Conservation (phyloP, 1,140 invertebrate species). For the Dryas iulia region DNA sequence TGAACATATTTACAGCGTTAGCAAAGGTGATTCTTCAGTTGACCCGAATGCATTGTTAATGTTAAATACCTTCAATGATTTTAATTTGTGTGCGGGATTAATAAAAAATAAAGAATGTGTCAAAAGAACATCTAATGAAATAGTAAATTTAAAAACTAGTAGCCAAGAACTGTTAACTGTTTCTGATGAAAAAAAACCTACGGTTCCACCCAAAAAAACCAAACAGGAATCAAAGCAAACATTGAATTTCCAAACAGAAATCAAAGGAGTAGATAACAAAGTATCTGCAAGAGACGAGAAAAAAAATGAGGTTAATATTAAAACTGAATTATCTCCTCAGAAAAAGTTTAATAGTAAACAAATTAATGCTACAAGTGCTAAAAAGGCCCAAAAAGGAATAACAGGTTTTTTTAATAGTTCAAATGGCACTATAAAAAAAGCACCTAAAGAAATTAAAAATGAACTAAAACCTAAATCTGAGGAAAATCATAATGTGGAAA, state of each 20-base stretch:
- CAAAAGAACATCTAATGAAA: slow-evolving; percentile 54
- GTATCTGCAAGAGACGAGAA: background rate
- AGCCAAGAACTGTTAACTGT: slow-evolving; percentile 37
- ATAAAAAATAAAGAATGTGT: slow-evolving; percentile 55
- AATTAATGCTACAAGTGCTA: slow-evolving; percentile 29
- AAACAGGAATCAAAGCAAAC: background rate
- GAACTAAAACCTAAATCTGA: slow-evolving; percentile 18
- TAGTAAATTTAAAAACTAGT: slow-evolving; percentile 49
- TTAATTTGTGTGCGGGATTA: slow-evolving; percentile 53
- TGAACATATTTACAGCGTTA: slow-evolving; percentile 65
- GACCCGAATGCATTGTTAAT: slow-evolving; percentile 49
- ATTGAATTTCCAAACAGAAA: slow-evolving; percentile 11
- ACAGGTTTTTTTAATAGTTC: slow-evolving; percentile 63
- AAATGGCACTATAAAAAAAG: slow-evolving; percentile 38
- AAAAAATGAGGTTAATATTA: slow-evolving; percentile 9
- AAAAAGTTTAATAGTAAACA: slow-evolving; percentile 35
- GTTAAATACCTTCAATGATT: slow-evolving; percentile 60
- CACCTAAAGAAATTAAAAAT: slow-evolving; percentile 26
- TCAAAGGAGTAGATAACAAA: background rate
- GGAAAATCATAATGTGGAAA: slow-evolving; percentile 27
- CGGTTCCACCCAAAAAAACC: background rate
- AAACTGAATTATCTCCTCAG: slow-evolving; percentile 36
- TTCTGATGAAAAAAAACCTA: slow-evolving; percentile 28
- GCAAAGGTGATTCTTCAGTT: slow-evolving; percentile 41
- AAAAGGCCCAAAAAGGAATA: slow-evolving; percentile 55